Conservation (phyloP, 2,888 invertebrate genomes). For the Phrixothrix hirtus region DNA sequence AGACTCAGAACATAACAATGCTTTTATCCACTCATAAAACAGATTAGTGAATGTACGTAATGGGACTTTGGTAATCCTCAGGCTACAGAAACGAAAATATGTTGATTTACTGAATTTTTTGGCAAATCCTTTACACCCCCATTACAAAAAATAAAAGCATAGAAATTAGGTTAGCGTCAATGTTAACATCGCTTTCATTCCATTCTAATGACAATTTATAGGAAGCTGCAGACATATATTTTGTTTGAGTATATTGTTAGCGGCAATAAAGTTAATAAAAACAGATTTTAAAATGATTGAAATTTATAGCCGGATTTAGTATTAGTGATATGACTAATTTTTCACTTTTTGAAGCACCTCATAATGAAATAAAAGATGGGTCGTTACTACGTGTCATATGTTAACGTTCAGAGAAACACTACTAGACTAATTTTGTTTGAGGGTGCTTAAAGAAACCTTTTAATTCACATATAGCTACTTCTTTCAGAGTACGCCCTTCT, state of each 20-base stretch:
- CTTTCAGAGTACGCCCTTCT: no score
- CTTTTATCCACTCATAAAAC: slow-evolving; percentile 43
- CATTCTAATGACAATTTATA: slow-evolving; percentile 12
- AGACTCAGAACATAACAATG: slow-evolving; percentile 39
- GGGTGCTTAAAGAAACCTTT: no score
- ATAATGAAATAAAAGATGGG: no score
- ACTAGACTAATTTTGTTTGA: no score
- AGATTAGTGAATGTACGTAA: slow-evolving; percentile 36
- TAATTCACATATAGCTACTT: no score
- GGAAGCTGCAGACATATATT: slow-evolving; percentile 1
- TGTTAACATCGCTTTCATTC: slow-evolving; percentile 6
- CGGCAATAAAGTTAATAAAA: slow-evolving; percentile 6
- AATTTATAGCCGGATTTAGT: slow-evolving; percentile 2
- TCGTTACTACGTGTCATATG: no score
- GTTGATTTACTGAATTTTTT: slow-evolving; percentile 12
- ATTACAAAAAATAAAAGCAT: slow-evolving; percentile 15
- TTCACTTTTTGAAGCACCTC: no score
- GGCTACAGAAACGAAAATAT: slow-evolving; percentile 37
- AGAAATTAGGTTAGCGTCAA: slow-evolving; percentile 10
- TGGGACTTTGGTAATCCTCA: slow-evolving; percentile 40
- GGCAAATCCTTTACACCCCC: slow-evolving; percentile 12
- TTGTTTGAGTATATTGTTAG: background rate
- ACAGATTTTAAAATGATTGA: slow-evolving; percentile 6
- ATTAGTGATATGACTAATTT: no score
- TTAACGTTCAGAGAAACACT: no score